Percentiles rank a stretch among this genome's conserved stretches.
Evolutionary conservation across 1,140 invertebrate genomes (phyloP).

Genomic region (Trichonephila clavipes): DNA sequence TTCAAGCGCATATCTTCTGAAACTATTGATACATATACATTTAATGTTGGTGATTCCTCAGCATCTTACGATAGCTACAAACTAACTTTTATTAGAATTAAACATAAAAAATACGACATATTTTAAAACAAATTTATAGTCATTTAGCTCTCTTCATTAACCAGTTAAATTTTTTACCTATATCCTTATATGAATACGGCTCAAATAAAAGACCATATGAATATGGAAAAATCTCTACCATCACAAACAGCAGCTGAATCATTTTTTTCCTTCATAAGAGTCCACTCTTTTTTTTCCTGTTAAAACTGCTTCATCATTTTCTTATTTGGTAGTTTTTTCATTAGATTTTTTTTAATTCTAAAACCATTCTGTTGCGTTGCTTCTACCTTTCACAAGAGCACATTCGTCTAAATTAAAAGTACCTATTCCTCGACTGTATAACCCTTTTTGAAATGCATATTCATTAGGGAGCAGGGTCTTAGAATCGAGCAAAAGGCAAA

Average conservation of each 20-base stretch:
- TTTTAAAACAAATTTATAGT: too few relatives aligned
- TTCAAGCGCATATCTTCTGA: too few relatives aligned
- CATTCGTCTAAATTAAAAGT: constrained; percentile 69
- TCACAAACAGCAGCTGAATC: not conserved
- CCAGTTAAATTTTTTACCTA: not conserved
- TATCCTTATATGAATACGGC: not conserved
- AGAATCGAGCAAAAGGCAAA: constrained; percentile 37
- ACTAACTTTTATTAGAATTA: too few relatives aligned
- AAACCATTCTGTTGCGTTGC: constrained; percentile 12
- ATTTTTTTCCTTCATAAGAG: not conserved
- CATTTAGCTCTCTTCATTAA: not conserved
- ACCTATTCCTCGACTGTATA: constrained; percentile 6
- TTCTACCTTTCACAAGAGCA: not conserved
- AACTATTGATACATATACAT: too few relatives aligned
- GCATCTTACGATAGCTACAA: too few relatives aligned
- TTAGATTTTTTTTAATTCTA: not conserved
- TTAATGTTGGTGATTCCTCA: too few relatives aligned
- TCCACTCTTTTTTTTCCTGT: not conserved
- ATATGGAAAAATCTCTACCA: not conserved
- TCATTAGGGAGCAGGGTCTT: constrained; percentile 56
- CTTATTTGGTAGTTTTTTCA: not conserved
- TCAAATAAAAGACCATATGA: not conserved
- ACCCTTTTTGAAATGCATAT: constrained; percentile 73
- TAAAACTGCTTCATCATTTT: not conserved
- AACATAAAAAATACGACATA: too few relatives aligned